Evolutionary conservation across 2,888 invertebrate species (phyloP), one percentile per base, ranked within the genome.

Genomic region (Dasysyrphus albostriatus): DNA sequence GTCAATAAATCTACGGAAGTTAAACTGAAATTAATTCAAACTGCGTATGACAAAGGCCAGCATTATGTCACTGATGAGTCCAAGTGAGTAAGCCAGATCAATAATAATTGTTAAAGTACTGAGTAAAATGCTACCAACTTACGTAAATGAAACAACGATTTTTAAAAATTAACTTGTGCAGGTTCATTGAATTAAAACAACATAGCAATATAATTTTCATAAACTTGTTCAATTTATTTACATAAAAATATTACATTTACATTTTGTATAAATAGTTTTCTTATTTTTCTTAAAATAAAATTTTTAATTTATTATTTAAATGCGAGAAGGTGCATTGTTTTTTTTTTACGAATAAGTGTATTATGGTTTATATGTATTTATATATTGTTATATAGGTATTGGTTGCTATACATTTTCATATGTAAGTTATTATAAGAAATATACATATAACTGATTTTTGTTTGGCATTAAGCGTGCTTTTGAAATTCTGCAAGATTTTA

Each of bases 221-320:
- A 78, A 74, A 74, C 54, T 69, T 37, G 10, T 42, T 63, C 42
- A 69, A 74, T 77, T 75, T 75, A 83, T 83, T 79, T 83, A 83
- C 83, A 83, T 34, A 70, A 65, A 70, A 54, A 79, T 56, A 75
- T 56, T 75, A 75, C 39, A 58, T 63, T 56, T 75, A 75, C 39
- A 58, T 63, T 69, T 54, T 42, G 79, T 83, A 83, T 83, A 83
- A 74, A 83, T 83, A 81, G 56, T 70, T 74, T 63, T 51, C 42
- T 67, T 81, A 58, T 12, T 24, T 12, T 24, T 24, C 49, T 76
- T 61, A 19, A 61, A 42, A 72, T 67, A 69, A 80, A 65, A 59
- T 67, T 44, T 74, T 73, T 61, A 74, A 37, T 85, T 24, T 19
- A 3, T 37, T 49, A 39, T 14, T n/a, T 74, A n/a, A 39, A 63